These are phyloP conservation scores for Macrophya alboannulata DNA, from an alignment of 2,888 invertebrate genomes.

Conservation along the genomic window DNA sequence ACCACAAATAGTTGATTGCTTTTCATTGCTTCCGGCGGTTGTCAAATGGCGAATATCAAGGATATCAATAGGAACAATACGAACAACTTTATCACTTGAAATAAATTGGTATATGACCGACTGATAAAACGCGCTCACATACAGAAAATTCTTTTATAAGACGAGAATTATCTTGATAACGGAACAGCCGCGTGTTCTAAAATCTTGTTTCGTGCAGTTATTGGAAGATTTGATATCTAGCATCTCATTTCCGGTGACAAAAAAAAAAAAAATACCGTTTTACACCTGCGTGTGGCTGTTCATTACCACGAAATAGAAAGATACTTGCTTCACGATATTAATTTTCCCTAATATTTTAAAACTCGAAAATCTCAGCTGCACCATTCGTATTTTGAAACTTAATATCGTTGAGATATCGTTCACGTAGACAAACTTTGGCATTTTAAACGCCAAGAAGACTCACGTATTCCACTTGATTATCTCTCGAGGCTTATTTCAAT, in stretches of 20 bases:
- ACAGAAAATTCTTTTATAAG: neutral
- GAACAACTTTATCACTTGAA: conserved; percentile 6
- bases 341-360: neutral
- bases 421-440: neutral
- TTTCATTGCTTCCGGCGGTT: conserved; percentile 54
- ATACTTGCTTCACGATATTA: neutral
- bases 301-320: neutral
- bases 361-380: neutral
- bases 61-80: conserved; percentile 23
- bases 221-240: neutral
- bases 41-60: conserved; percentile 31
- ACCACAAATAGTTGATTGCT: conserved; percentile 33
- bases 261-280: neutral
- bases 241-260: neutral
- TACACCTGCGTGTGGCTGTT: neutral
- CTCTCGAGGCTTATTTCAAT: conserved; percentile 5
- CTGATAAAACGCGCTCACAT: conserved; percentile 3
- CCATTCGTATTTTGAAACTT: neutral
- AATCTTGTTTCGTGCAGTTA: conserved; percentile 3
- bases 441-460: conserved; percentile 3
- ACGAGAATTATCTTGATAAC: conserved; percentile 32
- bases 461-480: neutral
- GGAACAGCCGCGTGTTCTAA: conserved; percentile 1
- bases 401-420: neutral
- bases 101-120: conserved; percentile 32